Percentiles rank a stretch among this genome's conserved stretches.
phyloP scores from a whole-genome alignment of 2,888 invertebrate species.

The Malacosoma neustria region DNA sequence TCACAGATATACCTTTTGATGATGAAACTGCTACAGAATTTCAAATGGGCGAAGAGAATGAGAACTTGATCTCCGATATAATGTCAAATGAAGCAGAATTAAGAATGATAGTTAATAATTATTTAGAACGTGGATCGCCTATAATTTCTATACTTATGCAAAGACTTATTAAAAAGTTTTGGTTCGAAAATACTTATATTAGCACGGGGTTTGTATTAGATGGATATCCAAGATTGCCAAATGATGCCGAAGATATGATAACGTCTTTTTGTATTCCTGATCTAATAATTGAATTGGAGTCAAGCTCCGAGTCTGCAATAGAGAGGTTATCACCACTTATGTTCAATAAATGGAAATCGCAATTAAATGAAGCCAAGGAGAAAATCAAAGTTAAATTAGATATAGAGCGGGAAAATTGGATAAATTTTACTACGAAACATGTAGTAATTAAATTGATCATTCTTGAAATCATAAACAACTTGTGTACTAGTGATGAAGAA shows the following conservation, averaged over 20 bases:
- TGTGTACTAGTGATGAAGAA: conserved; percentile 16
- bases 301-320: conserved; percentile 34
- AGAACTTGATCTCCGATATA: conserved; percentile 35
- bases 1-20: conserved; percentile 37
- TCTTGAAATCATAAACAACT: conserved; percentile 38
- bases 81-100: conserved; percentile 48
- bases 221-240: conserved; percentile 74
- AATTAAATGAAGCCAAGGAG: conserved; percentile 44
- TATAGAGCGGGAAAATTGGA: conserved; percentile 34
- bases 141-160: conserved; percentile 55
- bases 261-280: conserved; percentile 72
- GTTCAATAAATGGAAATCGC: conserved; percentile 49
- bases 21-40: conserved; percentile 46
- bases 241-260: conserved; percentile 71
- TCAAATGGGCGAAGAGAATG: conserved; percentile 48
- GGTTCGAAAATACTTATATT: conserved; percentile 68
- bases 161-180: conserved; percentile 56
- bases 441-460: conserved; percentile 38
- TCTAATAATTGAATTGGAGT: conserved; percentile 66
- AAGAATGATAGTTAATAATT: conserved; percentile 50
- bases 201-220: conserved; percentile 74
- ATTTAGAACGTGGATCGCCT: conserved; percentile 62
- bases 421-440: conserved; percentile 33
- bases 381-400: conserved; percentile 28
- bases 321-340: conserved; percentile 39